Percentiles rank a stretch among this genome's conserved stretches.
phyloP scores from a whole-genome alignment of 2,113 vertebrate genomes.

The Brachyhypopomus occidentalis region DNA sequence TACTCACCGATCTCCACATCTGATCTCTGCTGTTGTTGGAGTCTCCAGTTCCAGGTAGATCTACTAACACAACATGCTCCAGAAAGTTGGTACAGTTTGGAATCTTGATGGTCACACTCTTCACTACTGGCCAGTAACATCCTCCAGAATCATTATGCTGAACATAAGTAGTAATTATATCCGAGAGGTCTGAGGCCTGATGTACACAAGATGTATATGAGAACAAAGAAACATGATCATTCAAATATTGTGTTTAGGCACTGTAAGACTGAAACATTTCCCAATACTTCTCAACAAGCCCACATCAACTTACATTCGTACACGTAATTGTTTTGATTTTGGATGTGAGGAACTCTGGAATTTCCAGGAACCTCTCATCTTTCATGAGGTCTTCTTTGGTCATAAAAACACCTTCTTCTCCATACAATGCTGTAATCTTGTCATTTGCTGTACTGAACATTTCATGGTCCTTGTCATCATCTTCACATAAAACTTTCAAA shows the following conservation, averaged over 20 bases:
- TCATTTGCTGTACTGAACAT: background rate
- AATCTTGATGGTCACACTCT: conserved; percentile 22
- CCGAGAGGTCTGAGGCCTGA: background rate
- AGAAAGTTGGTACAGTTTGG: conserved; percentile 5
- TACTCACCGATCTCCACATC: conserved; percentile 37
- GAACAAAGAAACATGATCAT: background rate
- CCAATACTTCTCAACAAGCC: background rate
- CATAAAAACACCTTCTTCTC: background rate
- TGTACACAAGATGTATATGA: background rate
- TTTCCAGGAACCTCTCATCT: background rate
- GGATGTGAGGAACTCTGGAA: background rate
- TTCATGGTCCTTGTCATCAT: background rate
- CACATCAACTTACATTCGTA: conserved; percentile 6
- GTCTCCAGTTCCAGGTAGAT: conserved; percentile 44
- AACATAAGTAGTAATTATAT: background rate
- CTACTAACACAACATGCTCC: conserved; percentile 30
- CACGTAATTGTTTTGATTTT: background rate
- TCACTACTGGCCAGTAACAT: conserved; percentile 19
- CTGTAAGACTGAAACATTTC: background rate
- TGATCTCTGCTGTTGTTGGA: conserved; percentile 38
- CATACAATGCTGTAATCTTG: conserved; percentile 37
- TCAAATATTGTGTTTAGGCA: background rate
- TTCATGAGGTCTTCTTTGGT: conserved; percentile 9
- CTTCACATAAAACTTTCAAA: background rate
- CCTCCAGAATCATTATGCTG: background rate